phyloP scores from a whole-genome alignment of 2,113 vertebrate species.

The Pogonocichla stellata region DNA sequence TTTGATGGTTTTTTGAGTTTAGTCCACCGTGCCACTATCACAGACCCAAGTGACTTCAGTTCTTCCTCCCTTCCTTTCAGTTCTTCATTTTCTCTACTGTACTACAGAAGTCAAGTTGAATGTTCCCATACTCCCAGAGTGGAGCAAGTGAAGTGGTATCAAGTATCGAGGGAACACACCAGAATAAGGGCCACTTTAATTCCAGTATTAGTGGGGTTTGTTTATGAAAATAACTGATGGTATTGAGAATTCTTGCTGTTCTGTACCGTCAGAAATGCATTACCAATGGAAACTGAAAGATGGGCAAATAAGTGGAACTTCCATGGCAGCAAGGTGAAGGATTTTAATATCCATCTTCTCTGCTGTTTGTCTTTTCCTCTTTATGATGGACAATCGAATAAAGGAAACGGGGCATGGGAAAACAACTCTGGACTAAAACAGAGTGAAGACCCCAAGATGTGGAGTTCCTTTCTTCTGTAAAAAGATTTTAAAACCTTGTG shows the following conservation, averaged over 20 bases:
- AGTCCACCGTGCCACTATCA: neutral
- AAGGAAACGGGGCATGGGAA: neutral
- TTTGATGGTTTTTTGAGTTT: neutral
- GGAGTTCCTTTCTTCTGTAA: neutral
- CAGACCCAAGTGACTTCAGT: neutral
- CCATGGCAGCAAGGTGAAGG: neutral
- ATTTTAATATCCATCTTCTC: neutral
- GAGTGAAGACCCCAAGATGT: neutral
- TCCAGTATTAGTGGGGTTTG: neutral
- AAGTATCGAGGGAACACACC: neutral
- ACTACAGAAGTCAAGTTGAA: neutral
- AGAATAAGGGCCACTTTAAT: neutral
- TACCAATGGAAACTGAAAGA: neutral
- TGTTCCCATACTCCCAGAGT: neutral
- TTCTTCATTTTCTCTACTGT: neutral
- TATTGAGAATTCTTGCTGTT: neutral
- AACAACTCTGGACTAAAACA: neutral
- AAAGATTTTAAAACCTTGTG: neutral
- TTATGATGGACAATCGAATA: neutral
- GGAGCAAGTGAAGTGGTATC: neutral
- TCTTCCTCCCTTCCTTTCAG: neutral
- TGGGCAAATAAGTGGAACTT: neutral
- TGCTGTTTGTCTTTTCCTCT: neutral
- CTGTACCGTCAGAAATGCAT: neutral
- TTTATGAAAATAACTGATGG: neutral